Conservation (phyloP, 2,888 invertebrate genomes). For the Eutolmus rufibarbis region DNA sequence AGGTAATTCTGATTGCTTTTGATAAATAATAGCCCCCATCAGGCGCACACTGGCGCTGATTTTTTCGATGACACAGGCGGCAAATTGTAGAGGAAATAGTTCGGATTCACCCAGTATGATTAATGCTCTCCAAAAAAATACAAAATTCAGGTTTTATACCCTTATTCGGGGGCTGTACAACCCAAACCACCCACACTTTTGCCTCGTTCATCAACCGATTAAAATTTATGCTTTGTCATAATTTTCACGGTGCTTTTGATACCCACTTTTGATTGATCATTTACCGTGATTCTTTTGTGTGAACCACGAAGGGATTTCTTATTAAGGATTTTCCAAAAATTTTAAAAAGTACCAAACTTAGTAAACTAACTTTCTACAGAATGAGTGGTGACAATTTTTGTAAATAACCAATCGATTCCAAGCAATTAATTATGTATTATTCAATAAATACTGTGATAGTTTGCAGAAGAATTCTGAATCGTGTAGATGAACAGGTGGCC, state of each 20-base stretch:
- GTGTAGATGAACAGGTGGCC: background rate
- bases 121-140: background rate
- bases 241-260: background rate
- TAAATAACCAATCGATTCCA: background rate
- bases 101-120: background rate
- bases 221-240: background rate
- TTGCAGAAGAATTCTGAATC: background rate
- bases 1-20: background rate
- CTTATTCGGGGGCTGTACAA: background rate
- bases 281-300: background rate
- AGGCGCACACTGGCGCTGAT: background rate
- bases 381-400: background rate
- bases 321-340: background rate
- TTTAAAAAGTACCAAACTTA: background rate
- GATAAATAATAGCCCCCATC: background rate
- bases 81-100: background rate
- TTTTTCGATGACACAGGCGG: background rate
- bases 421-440: background rate
- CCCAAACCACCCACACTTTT: background rate
- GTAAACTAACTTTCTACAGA: background rate
- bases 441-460: background rate
- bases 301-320: background rate
- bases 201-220: background rate
- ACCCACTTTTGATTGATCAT: background rate
- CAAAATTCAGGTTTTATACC: background rate